These are phyloP conservation scores for Sminthurinus signatus DNA, from an alignment of 1,140 invertebrate species.

Conservation along the genomic window DNA sequence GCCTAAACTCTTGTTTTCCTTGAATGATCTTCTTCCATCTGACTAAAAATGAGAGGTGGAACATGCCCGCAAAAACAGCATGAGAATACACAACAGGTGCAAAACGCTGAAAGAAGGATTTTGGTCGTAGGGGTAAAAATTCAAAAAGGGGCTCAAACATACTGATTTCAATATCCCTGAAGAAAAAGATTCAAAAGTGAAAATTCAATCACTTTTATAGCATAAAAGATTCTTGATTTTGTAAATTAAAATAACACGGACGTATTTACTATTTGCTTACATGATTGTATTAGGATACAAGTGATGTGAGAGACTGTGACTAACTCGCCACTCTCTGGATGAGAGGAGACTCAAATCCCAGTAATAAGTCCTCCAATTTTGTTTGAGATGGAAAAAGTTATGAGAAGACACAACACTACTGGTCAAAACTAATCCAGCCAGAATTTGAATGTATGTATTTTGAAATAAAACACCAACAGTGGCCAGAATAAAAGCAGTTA, in stretches of 20 bases:
- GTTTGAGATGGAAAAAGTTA: constrained; percentile 73
- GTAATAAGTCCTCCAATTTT: constrained; percentile 75
- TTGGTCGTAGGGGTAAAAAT: constrained; percentile 54
- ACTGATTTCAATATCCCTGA: constrained; percentile 64
- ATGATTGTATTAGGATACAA: constrained; percentile 68
- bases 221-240: neutral
- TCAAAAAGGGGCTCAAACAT: constrained; percentile 60
- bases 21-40: constrained; percentile 23
- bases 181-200: neutral
- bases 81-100: constrained; percentile 50
- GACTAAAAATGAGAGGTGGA: constrained; percentile 46
- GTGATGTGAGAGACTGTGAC: constrained; percentile 49
- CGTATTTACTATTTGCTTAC: too few species aligned
- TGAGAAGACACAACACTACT: constrained; percentile 58
- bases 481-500: constrained; percentile 21
- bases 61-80: constrained; percentile 48
- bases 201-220: too few species aligned
- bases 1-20: constrained; percentile 27
- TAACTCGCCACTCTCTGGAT: constrained; percentile 57
- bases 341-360: constrained; percentile 64
- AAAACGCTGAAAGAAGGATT: constrained; percentile 47
- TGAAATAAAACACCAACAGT: constrained; percentile 13
- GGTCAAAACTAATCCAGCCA: constrained; percentile 52
- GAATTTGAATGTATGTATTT: constrained; percentile 19
- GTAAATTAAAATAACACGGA: neutral